Percentiles rank a stretch among this genome's conserved stretches.
Conservation (phyloP, 2,113 vertebrate species). For the Ellobius talpinus region DNA sequence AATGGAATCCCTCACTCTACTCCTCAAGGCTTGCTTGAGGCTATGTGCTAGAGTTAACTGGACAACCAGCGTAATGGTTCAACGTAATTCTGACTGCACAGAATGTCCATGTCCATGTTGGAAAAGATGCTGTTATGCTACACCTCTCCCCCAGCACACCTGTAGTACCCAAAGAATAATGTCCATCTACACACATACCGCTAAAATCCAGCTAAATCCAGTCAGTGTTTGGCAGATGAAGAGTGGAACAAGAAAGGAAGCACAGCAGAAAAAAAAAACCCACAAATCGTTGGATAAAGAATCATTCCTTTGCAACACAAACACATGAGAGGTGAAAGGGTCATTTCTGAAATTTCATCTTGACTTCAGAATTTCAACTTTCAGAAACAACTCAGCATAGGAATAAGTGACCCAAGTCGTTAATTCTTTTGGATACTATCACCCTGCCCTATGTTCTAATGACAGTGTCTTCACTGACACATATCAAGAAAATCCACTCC, state of each 20-base stretch:
- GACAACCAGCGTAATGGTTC: neutral
- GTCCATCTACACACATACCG: neutral
- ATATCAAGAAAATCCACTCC: neutral
- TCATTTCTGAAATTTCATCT: neutral
- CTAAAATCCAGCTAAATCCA: neutral
- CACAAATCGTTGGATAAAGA: neutral
- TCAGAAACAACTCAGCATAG: neutral
- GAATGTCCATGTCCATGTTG: neutral
- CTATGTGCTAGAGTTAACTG: neutral
- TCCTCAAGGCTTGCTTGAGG: neutral
- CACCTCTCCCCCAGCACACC: neutral
- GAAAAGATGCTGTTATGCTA: neutral
- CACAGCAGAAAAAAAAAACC: accelerated
- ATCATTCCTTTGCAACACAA: neutral
- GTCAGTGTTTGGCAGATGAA: neutral
- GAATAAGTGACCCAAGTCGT: neutral
- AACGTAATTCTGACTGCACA: neutral
- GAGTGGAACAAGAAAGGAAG: neutral
- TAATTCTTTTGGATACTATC: neutral
- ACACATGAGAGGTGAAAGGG: neutral
- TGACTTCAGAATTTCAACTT: neutral
- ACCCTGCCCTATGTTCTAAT: neutral
- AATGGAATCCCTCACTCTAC: neutral
- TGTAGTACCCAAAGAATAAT: neutral
- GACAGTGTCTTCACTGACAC: too few species aligned